Percentiles rank a stretch among this genome's conserved stretches.
Evolutionary conservation across 2,113 vertebrate genomes (phyloP).

Genomic region (Lepus timidus): DNA sequence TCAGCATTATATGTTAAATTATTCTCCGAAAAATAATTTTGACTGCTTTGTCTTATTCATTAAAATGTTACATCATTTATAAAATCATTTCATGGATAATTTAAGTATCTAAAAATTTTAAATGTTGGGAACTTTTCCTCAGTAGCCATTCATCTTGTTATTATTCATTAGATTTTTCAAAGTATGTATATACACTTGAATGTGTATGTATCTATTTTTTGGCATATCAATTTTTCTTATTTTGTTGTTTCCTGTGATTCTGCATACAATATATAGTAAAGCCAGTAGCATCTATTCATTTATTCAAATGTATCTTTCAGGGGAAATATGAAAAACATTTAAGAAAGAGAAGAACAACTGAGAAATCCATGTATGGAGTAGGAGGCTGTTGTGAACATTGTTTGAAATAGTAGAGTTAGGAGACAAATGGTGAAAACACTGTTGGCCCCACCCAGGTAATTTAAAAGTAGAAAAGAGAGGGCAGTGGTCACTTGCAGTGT

Average conservation of each 20-base stretch:
- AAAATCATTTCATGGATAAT: constrained; percentile 30
- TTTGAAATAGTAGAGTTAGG: not conserved
- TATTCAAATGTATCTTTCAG: constrained; percentile 8
- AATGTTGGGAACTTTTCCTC: constrained; percentile 10
- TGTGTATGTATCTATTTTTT: not conserved
- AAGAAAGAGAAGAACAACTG: not conserved
- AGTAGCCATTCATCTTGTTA: not conserved
- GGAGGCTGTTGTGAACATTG: not conserved
- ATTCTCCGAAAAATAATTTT: constrained; percentile 51
- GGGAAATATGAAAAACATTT: constrained; percentile 1
- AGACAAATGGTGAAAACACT: constrained; percentile 14
- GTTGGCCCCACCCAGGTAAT: not conserved
- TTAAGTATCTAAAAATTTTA: constrained; percentile 18
- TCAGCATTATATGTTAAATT: constrained; percentile 43
- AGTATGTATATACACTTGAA: not conserved
- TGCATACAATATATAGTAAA: not conserved
- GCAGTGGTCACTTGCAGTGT: not conserved
- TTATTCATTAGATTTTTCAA: constrained; percentile 15
- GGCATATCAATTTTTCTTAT: not conserved
- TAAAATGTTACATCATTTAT: not conserved
- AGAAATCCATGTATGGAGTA: constrained; percentile 17
- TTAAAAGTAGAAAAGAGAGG: constrained; percentile 36
- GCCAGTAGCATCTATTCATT: not conserved
- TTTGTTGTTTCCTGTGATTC: not conserved
- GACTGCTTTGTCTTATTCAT: constrained; percentile 23